Conservation (phyloP, 2,888 invertebrate species). For the Lysandra bellargus region DNA sequence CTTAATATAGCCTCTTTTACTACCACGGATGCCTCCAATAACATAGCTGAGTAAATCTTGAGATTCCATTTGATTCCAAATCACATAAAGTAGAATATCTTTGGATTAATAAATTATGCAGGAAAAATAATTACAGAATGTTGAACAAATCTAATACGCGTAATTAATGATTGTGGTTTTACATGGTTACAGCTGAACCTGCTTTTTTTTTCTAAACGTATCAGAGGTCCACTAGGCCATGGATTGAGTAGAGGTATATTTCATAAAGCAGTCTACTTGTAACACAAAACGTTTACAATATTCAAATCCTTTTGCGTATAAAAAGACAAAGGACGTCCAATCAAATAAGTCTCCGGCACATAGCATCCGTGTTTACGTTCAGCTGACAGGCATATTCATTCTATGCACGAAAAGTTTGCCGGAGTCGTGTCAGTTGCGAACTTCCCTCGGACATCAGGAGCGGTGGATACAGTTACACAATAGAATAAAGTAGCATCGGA, state of each 20-base stretch:
- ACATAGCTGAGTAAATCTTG: conserved; percentile 64
- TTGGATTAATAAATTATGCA: not conserved
- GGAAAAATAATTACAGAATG: too few relatives aligned
- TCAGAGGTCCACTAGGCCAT: too few relatives aligned
- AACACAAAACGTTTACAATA: not conserved
- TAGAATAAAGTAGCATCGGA: conserved; percentile 80
- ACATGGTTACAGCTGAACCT: too few relatives aligned
- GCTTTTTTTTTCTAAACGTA: too few relatives aligned
- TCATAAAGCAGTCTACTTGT: not conserved
- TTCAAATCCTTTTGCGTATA: not conserved
- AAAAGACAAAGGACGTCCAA: conserved; percentile 16
- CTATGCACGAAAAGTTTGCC: conserved; percentile 78
- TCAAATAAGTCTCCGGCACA: conserved; percentile 9
- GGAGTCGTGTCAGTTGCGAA: conserved; percentile 72
- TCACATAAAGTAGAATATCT: not conserved
- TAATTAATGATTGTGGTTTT: too few relatives aligned
- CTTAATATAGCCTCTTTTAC: conserved; percentile 79
- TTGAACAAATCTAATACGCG: too few relatives aligned
- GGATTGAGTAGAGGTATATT: too few relatives aligned
- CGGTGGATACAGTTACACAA: conserved; percentile 72
- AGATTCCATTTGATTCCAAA: conserved; percentile 30
- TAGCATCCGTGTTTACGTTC: conserved; percentile 69
- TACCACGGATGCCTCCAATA: conserved; percentile 73
- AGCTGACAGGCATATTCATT: conserved; percentile 74
- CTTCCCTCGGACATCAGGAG: conserved; percentile 73